Evolutionary conservation across 1,140 invertebrate genomes (phyloP).

Genomic region (Anastrepha ludens): DNA sequence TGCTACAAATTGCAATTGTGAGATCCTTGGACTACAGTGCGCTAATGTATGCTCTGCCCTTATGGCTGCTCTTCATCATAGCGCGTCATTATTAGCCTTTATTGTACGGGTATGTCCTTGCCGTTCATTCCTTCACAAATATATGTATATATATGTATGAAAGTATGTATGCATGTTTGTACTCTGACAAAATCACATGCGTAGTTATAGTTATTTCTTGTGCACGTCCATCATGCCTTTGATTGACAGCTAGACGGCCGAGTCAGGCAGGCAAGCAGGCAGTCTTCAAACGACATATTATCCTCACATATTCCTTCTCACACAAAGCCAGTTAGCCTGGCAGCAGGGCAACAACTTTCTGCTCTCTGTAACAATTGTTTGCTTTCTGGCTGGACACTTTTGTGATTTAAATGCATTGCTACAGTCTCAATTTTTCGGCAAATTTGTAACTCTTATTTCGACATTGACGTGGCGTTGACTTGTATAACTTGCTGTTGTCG

Average conservation of each 20-base stretch:
- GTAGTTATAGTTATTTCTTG: background rate
- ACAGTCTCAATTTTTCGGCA: slow-evolving; percentile 49
- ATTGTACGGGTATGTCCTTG: background rate
- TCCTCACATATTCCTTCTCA: background rate
- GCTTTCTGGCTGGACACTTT: slow-evolving; percentile 48
- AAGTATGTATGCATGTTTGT: too few species aligned
- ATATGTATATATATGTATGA: too few species aligned
- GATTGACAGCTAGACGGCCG: slow-evolving; percentile 15
- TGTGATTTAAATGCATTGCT: slow-evolving; percentile 47
- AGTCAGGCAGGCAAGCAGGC: background rate
- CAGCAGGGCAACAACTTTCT: background rate
- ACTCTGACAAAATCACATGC: background rate
- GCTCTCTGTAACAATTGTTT: slow-evolving; percentile 8
- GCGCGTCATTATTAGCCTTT: background rate
- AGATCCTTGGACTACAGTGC: background rate
- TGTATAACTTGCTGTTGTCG: background rate
- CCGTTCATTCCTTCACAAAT: background rate
- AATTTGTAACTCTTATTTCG: slow-evolving; percentile 35
- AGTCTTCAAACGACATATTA: slow-evolving; percentile 11
- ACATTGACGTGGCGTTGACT: background rate
- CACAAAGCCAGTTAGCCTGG: slow-evolving; percentile 4
- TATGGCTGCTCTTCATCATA: background rate
- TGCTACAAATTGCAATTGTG: background rate
- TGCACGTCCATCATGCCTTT: slow-evolving; percentile 20
- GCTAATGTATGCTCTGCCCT: background rate